A percentile compares a stretch with the other conserved stretches of the same genome.
These are phyloP conservation scores for Maccullochella peelii DNA, from an alignment of 2,113 vertebrate genomes.

Conservation along the genomic window DNA sequence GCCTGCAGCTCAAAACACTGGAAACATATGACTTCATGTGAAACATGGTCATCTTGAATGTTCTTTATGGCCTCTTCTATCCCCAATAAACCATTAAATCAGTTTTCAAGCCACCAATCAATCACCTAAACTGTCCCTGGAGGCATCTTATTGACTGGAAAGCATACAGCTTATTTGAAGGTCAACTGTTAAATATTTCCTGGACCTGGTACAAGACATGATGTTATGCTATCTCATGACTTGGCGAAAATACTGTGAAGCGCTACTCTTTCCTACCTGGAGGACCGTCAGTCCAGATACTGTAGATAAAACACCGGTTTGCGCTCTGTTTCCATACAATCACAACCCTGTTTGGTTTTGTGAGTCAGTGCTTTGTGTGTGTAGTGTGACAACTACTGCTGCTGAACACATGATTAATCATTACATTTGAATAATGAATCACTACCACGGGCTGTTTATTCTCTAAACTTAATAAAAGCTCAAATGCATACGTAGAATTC, in stretches of 20 bases:
- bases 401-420: neutral
- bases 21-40: constrained; percentile 36
- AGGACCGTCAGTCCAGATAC: neutral
- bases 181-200: constrained; percentile 18
- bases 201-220: constrained; percentile 26
- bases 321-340: neutral
- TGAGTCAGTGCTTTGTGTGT: constrained; percentile 3
- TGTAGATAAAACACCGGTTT: neutral
- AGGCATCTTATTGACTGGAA: constrained; percentile 27
- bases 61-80: constrained; percentile 16
- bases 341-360: neutral
- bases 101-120: constrained; percentile 42
- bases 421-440: neutral
- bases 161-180: constrained; percentile 7
- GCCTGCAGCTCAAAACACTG: constrained; percentile 24
- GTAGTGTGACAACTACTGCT: neutral
- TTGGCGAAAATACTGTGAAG: neutral
- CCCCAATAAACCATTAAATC: constrained; percentile 42
- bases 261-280: neutral
- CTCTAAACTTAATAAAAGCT: neutral
- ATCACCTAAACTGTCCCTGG: constrained; percentile 41
- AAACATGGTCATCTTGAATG: constrained; percentile 14
- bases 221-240: neutral
- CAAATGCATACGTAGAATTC: neutral
- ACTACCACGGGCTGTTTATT: neutral